phyloP scores from a whole-genome alignment of 2,888 invertebrate species.

The Halocaridina rubra region DNA sequence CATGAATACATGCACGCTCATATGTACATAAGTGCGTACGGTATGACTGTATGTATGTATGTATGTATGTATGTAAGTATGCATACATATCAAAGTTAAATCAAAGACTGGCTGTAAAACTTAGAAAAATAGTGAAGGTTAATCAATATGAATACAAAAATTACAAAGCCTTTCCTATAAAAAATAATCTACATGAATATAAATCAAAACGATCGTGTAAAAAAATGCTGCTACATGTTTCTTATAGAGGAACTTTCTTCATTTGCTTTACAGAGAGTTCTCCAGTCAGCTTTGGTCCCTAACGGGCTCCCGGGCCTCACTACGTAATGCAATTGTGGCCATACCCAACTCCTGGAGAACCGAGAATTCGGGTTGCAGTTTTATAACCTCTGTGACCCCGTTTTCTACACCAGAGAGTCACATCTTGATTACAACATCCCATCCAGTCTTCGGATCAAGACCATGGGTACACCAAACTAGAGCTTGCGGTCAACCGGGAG shows the following conservation, averaged over 20 bases:
- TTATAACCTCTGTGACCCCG: slow-evolving; percentile 44
- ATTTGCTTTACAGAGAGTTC: slow-evolving; percentile 8
- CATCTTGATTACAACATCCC: slow-evolving; percentile 71
- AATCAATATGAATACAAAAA: neutral
- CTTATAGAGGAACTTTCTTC: neutral
- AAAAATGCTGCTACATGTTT: too few species aligned
- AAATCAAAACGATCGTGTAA: neutral
- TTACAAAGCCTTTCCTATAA: neutral
- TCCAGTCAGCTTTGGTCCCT: slow-evolving; percentile 47
- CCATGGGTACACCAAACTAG: slow-evolving; percentile 76
- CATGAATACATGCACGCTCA: too few species aligned
- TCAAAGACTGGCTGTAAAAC: too few species aligned
- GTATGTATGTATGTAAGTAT: too few species aligned
- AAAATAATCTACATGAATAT: neutral
- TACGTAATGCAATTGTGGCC: slow-evolving; percentile 35
- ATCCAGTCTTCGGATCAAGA: slow-evolving; percentile 71
- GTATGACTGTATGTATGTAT: too few species aligned
- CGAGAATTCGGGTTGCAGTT: slow-evolving; percentile 47
- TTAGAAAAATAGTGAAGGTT: neutral
- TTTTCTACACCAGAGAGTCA: slow-evolving; percentile 70
- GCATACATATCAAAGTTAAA: too few species aligned
- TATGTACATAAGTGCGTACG: too few species aligned
- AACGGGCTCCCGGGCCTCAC: slow-evolving; percentile 51
- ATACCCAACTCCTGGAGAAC: slow-evolving; percentile 50
- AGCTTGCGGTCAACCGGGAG: slow-evolving; percentile 74